A percentile compares a stretch with the other conserved stretches of the same genome.
Evolutionary conservation across 2,113 vertebrate species (phyloP).

Genomic region (Psilopsiagon aymara): DNA sequence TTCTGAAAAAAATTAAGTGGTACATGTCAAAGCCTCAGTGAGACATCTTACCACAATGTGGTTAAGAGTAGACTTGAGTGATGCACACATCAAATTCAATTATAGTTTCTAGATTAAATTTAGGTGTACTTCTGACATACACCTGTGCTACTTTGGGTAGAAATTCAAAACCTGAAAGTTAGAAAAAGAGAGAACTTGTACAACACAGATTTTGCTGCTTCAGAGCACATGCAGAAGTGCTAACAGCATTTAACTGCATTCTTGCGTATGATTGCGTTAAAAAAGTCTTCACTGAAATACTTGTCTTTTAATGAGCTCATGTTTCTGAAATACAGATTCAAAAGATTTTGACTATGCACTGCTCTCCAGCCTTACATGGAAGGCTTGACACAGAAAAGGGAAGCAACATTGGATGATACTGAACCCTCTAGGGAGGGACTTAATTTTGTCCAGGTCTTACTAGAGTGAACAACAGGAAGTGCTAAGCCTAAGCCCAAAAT

Average conservation of each 20-base stretch:
- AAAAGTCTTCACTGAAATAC: background rate
- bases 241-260: background rate
- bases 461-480: background rate
- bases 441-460: background rate
- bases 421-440: background rate
- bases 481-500: background rate
- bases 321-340: background rate
- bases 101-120: background rate
- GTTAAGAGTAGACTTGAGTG: background rate
- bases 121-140: background rate
- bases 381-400: background rate
- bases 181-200: background rate
- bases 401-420: background rate
- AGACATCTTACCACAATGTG: background rate
- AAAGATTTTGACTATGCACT: background rate
- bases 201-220: background rate
- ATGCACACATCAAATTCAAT: background rate
- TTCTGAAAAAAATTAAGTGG: background rate
- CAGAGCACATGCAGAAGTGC: background rate
- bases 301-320: background rate
- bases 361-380: fast-evolving
- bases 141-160: fast-evolving
- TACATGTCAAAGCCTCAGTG: background rate
- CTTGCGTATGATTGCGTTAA: background rate
- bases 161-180: background rate